Percentiles rank a stretch among this genome's conserved stretches.
phyloP scores from a whole-genome alignment of 2,113 vertebrate genomes.

The Myiagra hebetior region DNA sequence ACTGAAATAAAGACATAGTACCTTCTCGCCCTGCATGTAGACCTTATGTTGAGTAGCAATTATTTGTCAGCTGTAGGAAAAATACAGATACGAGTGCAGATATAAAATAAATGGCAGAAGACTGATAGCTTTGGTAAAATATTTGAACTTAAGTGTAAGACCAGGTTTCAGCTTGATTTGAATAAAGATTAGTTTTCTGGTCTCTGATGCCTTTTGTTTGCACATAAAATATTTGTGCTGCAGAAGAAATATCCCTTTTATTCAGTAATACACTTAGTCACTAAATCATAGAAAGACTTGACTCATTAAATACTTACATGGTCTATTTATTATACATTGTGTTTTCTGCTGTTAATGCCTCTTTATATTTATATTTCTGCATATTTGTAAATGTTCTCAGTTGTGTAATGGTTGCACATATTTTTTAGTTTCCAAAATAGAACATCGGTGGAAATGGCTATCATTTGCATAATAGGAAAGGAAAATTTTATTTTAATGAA shows the following conservation, averaged over 20 bases:
- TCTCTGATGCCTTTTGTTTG: not conserved
- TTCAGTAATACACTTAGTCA: not conserved
- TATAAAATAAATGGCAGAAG: not conserved
- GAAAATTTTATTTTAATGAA: not conserved
- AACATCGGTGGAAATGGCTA: not conserved
- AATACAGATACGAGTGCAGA: not conserved
- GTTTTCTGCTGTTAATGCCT: not conserved
- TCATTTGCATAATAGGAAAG: not conserved
- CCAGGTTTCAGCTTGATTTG: not conserved
- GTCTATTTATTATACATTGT: not conserved
- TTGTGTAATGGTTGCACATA: not conserved
- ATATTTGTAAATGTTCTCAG: not conserved
- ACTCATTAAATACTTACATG: not conserved
- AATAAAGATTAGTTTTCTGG: not conserved
- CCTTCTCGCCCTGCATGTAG: not conserved
- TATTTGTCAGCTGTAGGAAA: not conserved
- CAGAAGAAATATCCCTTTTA: not conserved
- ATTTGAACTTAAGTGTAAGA: not conserved
- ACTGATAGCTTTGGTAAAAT: not conserved
- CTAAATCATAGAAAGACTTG: not conserved
- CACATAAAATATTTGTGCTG: not conserved
- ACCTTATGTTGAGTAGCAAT: not conserved
- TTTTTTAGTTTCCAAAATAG: not conserved
- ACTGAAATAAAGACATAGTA: not conserved
- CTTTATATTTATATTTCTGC: not conserved